Conservation (phyloP, 2,113 vertebrate species). For the Pelmatolapia mariae region DNA sequence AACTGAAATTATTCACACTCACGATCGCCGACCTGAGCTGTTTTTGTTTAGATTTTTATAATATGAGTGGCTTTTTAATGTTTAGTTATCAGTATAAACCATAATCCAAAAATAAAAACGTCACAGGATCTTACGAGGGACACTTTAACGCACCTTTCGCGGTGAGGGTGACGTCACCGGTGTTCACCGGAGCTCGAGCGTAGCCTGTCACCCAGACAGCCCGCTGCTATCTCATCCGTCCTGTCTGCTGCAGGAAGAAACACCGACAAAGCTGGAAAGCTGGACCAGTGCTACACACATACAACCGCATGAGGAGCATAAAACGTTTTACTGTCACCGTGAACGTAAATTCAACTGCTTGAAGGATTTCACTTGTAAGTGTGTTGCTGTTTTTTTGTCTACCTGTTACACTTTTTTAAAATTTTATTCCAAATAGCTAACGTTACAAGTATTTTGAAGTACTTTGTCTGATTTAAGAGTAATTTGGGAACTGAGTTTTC, state of each 20-base stretch:
- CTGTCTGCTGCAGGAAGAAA: not conserved
- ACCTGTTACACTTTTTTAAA: not conserved
- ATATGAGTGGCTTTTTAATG: not conserved
- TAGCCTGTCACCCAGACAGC: not conserved
- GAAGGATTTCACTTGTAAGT: conserved; percentile 28
- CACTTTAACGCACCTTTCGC: conserved; percentile 37
- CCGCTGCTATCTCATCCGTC: not conserved
- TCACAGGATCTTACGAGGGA: conserved; percentile 6
- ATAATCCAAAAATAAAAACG: not conserved
- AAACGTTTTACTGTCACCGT: not conserved
- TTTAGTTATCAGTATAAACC: not conserved
- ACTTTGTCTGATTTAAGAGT: not conserved
- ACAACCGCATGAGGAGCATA: conserved; percentile 19
- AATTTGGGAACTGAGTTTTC: not conserved
- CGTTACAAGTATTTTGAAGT: not conserved
- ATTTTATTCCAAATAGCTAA: rapidly evolving
- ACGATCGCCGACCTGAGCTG: not conserved
- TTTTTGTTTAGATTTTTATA: not conserved
- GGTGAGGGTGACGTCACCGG: conserved; percentile 57
- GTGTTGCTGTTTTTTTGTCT: not conserved
- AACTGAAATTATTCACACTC: not conserved
- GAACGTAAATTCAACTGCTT: not conserved
- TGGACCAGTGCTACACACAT: not conserved
- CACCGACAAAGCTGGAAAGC: not conserved
- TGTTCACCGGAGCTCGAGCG: conserved; percentile 28